phyloP scores from a whole-genome alignment of 35 echinoderm and acorn worm genomes.

The Nesometra sesokonis region DNA sequence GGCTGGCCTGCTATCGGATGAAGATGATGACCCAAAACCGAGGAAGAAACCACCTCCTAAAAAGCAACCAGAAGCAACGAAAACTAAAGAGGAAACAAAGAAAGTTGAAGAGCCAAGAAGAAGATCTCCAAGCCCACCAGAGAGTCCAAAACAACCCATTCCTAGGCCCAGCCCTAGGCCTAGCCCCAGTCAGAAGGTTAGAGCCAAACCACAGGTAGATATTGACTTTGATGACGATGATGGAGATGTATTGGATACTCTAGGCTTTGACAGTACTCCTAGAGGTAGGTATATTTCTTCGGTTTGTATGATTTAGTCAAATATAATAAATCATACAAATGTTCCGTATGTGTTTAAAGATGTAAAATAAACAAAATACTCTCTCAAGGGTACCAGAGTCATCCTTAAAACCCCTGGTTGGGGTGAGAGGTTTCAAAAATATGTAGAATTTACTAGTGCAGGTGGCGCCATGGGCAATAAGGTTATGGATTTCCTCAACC shows the following conservation, averaged over 20 bases:
- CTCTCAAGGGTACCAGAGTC: too few species aligned
- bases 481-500: too few species aligned
- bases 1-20: constrained; percentile 74
- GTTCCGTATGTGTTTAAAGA: too few species aligned
- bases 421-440: too few species aligned
- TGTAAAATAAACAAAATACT: too few species aligned
- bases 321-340: too few species aligned
- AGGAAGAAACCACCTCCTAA: constrained; percentile 21
- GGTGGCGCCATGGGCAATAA: too few species aligned
- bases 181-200: background rate
- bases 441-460: too few species aligned
- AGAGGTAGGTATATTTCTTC: constrained; percentile 13
- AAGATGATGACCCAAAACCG: constrained; percentile 25
- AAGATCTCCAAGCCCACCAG: background rate
- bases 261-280: constrained; percentile 56
- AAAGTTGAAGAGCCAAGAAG: background rate
- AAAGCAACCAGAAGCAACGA: background rate
- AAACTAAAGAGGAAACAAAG: background rate
- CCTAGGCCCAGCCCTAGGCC: background rate
- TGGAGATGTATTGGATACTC: constrained; percentile 39
- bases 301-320: too few species aligned
- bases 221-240: constrained; percentile 73
- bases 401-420: too few species aligned
- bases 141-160: background rate
- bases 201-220: background rate